A percentile compares a stretch with the other conserved stretches of the same genome.
Conservation (phyloP, 2,888 invertebrate genomes). For the Hydriomena furcata region DNA sequence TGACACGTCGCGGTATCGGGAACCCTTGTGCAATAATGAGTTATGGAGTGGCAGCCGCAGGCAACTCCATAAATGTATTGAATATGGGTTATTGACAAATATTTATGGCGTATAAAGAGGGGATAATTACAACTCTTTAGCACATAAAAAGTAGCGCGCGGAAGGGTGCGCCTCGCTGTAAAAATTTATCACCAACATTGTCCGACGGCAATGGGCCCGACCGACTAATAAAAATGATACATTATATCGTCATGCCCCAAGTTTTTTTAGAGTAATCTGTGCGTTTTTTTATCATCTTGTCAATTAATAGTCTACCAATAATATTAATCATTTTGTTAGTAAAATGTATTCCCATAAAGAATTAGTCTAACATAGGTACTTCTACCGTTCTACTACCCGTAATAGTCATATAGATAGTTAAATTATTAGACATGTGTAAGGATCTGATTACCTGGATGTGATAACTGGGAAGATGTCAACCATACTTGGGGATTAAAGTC, state of each 20-base stretch:
- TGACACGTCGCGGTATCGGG: slow-evolving; percentile 57
- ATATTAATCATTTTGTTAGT: too few relatives aligned
- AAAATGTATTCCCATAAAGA: too few relatives aligned
- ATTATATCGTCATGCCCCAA: slow-evolving; percentile 37
- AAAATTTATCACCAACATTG: slow-evolving; percentile 75
- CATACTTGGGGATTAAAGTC: too few relatives aligned
- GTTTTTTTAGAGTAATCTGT: slow-evolving; percentile 29
- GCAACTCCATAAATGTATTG: slow-evolving; percentile 78
- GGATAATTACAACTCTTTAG: slow-evolving; percentile 83
- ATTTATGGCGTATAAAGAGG: slow-evolving; percentile 82
- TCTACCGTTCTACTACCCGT: too few relatives aligned
- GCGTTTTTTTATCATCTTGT: slow-evolving; percentile 18
- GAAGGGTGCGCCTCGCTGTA: slow-evolving; percentile 74
- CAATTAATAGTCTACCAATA: too few relatives aligned
- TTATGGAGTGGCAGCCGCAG: slow-evolving; percentile 74
- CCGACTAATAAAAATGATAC: slow-evolving; percentile 54
- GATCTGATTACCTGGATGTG: too few relatives aligned
- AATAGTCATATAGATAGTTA: too few relatives aligned
- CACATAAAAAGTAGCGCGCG: slow-evolving; percentile 72
- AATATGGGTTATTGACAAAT: slow-evolving; percentile 81
- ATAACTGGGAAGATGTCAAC: too few relatives aligned
- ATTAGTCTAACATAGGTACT: too few relatives aligned
- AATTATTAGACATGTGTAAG: too few relatives aligned
- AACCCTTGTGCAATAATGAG: slow-evolving; percentile 74
- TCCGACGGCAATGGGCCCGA: slow-evolving; percentile 56